These are phyloP conservation scores for Dysmachus trigonus DNA, from an alignment of 2,888 invertebrate genomes.

Conservation along the genomic window DNA sequence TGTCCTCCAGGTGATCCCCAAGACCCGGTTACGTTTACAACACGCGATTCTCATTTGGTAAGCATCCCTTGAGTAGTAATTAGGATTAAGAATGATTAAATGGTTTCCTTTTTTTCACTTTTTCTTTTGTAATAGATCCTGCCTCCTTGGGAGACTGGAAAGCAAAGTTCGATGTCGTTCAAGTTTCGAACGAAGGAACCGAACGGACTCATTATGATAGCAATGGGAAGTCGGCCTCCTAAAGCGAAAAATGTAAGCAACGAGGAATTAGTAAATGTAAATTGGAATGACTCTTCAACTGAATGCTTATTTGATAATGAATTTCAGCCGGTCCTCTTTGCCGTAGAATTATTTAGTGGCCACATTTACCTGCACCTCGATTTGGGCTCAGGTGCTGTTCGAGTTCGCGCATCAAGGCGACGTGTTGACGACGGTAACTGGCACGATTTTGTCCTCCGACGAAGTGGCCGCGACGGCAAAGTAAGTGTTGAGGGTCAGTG, in stretches of 20 bases:
- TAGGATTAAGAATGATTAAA: constrained; percentile 65
- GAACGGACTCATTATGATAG: constrained; percentile 92
- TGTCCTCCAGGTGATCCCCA: constrained; percentile 86
- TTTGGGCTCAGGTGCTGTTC: constrained; percentile 88
- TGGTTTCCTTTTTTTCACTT: neutral
- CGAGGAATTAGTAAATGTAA: neutral
- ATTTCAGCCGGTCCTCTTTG: constrained; percentile 85
- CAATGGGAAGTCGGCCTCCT: constrained; percentile 81
- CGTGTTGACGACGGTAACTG: constrained; percentile 91
- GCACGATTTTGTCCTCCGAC: constrained; percentile 88
- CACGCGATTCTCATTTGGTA: constrained; percentile 90
- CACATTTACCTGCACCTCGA: constrained; percentile 93
- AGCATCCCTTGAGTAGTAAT: constrained; percentile 53
- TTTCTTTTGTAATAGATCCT: constrained; percentile 65
- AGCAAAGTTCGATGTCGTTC: constrained; percentile 88
- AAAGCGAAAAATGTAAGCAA: constrained; percentile 69
- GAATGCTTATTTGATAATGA: constrained; percentile 15
- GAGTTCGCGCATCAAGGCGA: constrained; percentile 82
- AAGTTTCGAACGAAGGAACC: constrained; percentile 96
- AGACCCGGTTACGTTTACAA: constrained; percentile 92
- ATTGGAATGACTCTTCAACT: neutral
- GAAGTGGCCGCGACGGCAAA: constrained; percentile 84
- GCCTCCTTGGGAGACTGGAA: constrained; percentile 91
- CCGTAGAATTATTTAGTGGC: constrained; percentile 92
- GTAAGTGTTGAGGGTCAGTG: constrained; percentile 89